Percentiles rank a stretch among this genome's conserved stretches.
phyloP scores from a whole-genome alignment of 2,113 vertebrate genomes.

The Hyperopisus bebe region DNA sequence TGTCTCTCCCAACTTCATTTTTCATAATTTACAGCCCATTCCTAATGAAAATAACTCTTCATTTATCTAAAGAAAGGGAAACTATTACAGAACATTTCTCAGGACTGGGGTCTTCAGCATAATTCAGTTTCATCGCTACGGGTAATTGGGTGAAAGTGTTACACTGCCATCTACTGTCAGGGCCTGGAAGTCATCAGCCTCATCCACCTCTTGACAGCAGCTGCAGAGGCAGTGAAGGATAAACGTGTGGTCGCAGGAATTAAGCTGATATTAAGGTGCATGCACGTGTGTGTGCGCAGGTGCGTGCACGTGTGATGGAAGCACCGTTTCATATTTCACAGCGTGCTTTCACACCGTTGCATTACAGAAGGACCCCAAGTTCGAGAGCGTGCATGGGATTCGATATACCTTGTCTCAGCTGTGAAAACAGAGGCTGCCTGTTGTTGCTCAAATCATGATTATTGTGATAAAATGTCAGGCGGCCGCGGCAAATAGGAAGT shows the following conservation, averaged over 20 bases:
- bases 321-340: neutral
- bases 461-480: neutral
- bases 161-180: conserved; percentile 26
- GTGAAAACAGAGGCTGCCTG: neutral
- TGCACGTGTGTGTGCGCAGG: neutral
- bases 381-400: neutral
- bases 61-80: conserved; percentile 24
- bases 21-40: conserved; percentile 17
- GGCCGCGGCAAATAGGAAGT: neutral
- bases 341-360: neutral
- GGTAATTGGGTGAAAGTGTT: conserved; percentile 16
- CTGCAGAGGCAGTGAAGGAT: neutral
- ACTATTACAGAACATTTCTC: conserved; percentile 11
- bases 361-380: neutral
- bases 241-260: neutral
- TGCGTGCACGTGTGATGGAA: neutral
- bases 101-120: neutral
- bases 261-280: conserved; percentile 10
- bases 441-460: neutral
- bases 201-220: neutral
- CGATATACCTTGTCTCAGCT: neutral
- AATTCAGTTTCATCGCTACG: neutral
- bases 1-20: conserved; percentile 21
- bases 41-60: conserved; percentile 27
- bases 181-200: neutral